Base-by-base conservation (phyloP, 1,140 invertebrate genomes). In the Drosophila setifemur region DNA sequence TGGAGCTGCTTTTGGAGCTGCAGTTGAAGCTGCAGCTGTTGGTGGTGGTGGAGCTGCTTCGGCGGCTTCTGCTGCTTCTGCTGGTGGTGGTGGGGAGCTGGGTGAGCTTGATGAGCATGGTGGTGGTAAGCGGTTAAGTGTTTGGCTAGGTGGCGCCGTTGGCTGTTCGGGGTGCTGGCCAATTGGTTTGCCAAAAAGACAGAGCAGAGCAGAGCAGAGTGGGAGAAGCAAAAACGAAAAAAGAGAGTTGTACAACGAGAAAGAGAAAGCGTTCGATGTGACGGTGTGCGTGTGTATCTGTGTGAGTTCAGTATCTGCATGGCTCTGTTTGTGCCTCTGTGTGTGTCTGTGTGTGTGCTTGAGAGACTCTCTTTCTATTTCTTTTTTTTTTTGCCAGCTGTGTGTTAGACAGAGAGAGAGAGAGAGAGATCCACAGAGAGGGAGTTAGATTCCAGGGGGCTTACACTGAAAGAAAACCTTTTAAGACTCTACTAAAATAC, bases 81-180 rank as follows among this genome's bases (percentile, higher is more conserved):
- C 4, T 63, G 76, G 1, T 61, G 71, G 4, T 66, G 75, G 21
- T 58, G 2, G 1, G 14, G 5, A 3, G 33, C 33, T 37, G 14
- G 61, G 16, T 73, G 69, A 54, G n/a, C n/a, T n/a, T 81, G 74
- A 53, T 77, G 79, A 39, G 64, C 57, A 53, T 81, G 72, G 35
- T 82, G 77, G 54, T 81, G 72, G 68, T 82, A 83, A 83, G 74
- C 81, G 50, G 68, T 82, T 63, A 82, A 88, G 73, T 88, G 79
- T 88, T 89, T 89, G 71, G 87, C 88, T 49, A 89, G 78, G 79
- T 89, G 88, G 79, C 88, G 88, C 76, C 88, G 86, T 89, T 88
- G 89, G 88, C 88, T 89, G 88, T 89, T 89, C 79, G 88, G 73
- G 79, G 83, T 89, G 88, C 88, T 89, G 81, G 55, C 77, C 58